Conservation (phyloP, 2,113 vertebrate species). For the Eptesicus fuscus region DNA sequence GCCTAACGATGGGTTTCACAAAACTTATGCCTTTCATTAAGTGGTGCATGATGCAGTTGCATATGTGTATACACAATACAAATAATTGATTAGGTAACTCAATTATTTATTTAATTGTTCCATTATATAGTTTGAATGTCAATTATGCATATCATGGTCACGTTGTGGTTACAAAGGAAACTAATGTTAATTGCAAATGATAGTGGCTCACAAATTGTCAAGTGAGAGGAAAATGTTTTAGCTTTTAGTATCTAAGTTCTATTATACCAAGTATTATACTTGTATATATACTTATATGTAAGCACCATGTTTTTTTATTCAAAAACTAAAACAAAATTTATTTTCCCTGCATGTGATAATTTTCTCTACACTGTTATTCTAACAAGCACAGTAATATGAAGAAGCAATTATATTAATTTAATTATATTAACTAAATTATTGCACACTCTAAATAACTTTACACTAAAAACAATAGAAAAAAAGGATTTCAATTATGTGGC, state of each 20-base stretch:
- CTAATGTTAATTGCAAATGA: neutral
- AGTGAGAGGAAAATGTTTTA: neutral
- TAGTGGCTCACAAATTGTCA: neutral
- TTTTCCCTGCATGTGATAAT: neutral
- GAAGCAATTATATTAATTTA: constrained; percentile 23
- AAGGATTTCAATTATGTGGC: neutral
- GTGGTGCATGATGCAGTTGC: neutral
- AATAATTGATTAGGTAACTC: neutral
- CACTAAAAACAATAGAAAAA: neutral
- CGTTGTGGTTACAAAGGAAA: neutral
- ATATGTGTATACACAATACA: neutral
- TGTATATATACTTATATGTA: neutral
- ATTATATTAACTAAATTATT: constrained; percentile 41
- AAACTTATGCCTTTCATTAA: neutral
- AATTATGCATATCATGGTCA: neutral
- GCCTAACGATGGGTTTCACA: neutral
- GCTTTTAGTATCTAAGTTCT: neutral
- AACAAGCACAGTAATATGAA: neutral
- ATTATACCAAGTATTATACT: neutral
- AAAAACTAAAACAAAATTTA: neutral
- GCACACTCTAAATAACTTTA: neutral
- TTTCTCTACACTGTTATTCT: neutral
- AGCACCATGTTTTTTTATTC: neutral
- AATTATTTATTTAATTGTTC: neutral
- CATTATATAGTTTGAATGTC: neutral